Base-by-base conservation (phyloP, 2,113 vertebrate species). In the Xenopus borealis region DNA sequence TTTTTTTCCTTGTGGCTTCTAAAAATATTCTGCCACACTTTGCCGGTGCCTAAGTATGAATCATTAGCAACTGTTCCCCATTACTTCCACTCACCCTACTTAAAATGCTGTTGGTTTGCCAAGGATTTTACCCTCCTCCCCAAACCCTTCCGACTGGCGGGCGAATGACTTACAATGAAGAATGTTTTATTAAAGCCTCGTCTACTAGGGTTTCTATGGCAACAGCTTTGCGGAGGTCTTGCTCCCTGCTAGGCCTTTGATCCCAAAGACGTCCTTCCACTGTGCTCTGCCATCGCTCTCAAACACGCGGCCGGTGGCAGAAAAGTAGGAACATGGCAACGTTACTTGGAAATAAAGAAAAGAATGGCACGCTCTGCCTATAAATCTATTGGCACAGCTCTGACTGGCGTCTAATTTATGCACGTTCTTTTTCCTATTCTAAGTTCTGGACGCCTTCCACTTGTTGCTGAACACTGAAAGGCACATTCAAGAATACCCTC, bases 231-330 rank as follows among this genome's bases (percentile, higher is more conserved):
- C 86, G 66, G 84, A 83, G 81, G 87, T 88, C 91, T 90, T 88
- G 86, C 90, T 83, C 89, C 86, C 85, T 85, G 81, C 84, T 87
- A 85, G 86, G 91, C 86, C 88, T 91, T 92, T 90, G 89, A 92
- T 92, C 88, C 88, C 82, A 68, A 64, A 80, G 81, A 88, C 81
- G 68, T 66, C 68, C 83, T 81, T 83, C 81, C 86, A 81, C 83
- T 82, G 79, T 82, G 87, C 85, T 70, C 75, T 77, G 17, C 5
- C 69, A 66, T 82, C 80, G 67, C 80, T 86, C 83, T 81, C 83
- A 84, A 83, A 84, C 82, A 61, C 12, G 82, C 78, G 72, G 55
- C 4, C 63, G 78, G 85, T 74, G 59, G 70, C 83, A 77, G 57
- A 33, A 76, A 46, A 18, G 70, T 2, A 59, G 47, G 53, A 33